phyloP scores from a whole-genome alignment of 2,888 invertebrate genomes.

The Sepioteuthis lessoniana region DNA sequence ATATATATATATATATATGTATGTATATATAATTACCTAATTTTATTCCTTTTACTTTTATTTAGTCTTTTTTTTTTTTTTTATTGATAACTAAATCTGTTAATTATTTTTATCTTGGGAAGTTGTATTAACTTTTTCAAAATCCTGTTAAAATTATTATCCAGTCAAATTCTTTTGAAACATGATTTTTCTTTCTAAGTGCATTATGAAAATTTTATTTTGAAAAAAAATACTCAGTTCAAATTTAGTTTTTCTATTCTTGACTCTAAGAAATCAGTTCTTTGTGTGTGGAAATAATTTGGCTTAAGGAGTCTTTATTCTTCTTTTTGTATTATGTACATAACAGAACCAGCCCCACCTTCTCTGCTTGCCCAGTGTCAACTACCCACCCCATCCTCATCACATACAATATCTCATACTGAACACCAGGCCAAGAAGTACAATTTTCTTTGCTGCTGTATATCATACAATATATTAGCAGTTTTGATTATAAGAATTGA shows the following conservation, averaged over 20 bases:
- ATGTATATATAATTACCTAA: too few species aligned
- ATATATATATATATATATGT: too few species aligned
- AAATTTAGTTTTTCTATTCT: neutral
- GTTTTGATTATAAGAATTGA: slow-evolving; percentile 4
- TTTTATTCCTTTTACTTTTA: too few species aligned
- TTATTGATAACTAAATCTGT: too few species aligned
- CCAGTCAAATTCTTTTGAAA: neutral
- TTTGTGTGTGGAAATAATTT: neutral
- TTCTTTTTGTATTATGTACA: neutral
- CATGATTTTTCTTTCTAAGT: neutral
- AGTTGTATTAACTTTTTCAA: neutral
- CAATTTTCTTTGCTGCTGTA: neutral
- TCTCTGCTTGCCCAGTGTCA: neutral
- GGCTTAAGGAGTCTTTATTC: neutral
- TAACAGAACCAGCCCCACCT: neutral
- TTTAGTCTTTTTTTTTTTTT: too few species aligned
- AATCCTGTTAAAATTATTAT: neutral
- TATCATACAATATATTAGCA: neutral
- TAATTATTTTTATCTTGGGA: too few species aligned
- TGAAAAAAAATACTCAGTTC: neutral
- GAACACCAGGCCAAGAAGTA: neutral
- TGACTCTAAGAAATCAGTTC: neutral
- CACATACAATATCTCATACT: neutral
- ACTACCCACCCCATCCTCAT: neutral
- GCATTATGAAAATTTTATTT: neutral